These are phyloP conservation scores for Varecia variegata DNA, from an alignment of 2,797 vertebrate genomes.

Conservation along the genomic window DNA sequence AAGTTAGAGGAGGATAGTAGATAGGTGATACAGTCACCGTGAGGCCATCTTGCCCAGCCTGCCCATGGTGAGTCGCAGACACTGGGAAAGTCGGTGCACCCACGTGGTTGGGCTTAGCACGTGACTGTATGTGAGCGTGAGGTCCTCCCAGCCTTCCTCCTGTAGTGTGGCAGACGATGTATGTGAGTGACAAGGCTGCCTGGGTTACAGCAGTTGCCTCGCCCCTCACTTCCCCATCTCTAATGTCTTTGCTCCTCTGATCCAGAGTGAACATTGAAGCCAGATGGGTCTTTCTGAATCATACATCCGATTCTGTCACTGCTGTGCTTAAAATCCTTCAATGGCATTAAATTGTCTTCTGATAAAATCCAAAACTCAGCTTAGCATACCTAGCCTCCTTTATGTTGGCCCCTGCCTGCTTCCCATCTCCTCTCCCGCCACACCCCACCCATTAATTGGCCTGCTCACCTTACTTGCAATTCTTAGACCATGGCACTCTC, in stretches of 20 bases:
- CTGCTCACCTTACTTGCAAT: neutral
- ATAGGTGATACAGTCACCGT: too few relatives aligned
- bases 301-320: neutral
- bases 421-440: neutral
- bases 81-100: neutral
- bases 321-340: neutral
- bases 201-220: neutral
- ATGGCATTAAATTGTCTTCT: neutral
- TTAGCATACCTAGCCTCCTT: neutral
- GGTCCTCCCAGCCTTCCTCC: neutral
- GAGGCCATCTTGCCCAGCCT: neutral
- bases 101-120: neutral
- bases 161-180: neutral
- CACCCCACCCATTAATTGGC: neutral
- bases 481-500: neutral
- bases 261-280: neutral
- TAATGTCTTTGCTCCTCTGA: neutral
- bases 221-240: neutral
- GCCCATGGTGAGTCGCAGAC: neutral
- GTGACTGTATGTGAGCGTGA: neutral
- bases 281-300: neutral
- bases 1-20: neutral
- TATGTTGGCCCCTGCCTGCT: neutral
- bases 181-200: neutral
- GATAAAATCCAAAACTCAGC: neutral